Evolutionary conservation across 2,113 vertebrate species (phyloP), one percentile per base, ranked within the genome.

Genomic region (Herpailurus yagouaroundi): DNA sequence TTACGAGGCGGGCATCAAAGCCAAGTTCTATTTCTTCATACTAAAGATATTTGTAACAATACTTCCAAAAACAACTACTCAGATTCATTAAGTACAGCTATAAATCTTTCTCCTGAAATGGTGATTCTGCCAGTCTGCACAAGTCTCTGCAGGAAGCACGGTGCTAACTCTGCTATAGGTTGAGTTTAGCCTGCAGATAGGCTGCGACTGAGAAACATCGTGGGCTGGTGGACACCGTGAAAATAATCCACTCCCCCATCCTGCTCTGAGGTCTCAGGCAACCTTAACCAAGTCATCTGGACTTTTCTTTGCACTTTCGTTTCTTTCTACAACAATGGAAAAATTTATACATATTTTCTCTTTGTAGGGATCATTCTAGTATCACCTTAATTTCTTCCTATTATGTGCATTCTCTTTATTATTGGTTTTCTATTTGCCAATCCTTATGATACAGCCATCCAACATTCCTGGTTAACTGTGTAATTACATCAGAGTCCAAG

Each of bases 91-190:
- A 94, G 80, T 29, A 71, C 7, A 29, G 52, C 88, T 91, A 82
- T 94, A 98, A 98, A 94, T 97, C 98, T 97, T 84, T 55, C 88
- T 82, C 81, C 57, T 50, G 57, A 73, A 88, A 92, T 19, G n/a
- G 84, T 48, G 36, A 74, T 63, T 81, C 92, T 85, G 69, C 89
- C 29, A 76, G 41, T 77, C 1, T 60, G 92, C 92, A 60, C 64
- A 29, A 81, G 91, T 91, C 69, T 95, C 76, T 81, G 55, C 0
- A 4, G 80, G 55, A 48, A 73, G 69, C 52, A 55, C 36, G 8
- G 50, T 50, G 87, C 57, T 94, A 87, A 77, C 86, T 92, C 10
- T 38, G 45, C 63, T 29, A 0, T 15, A 48, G 15, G 19, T 66
- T n/a, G 52, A 80, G 64, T 94, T 90, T 85, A 73, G 95, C 91